Base-by-base conservation (phyloP, 2,888 invertebrate genomes). In the Diogma glabrata region DNA sequence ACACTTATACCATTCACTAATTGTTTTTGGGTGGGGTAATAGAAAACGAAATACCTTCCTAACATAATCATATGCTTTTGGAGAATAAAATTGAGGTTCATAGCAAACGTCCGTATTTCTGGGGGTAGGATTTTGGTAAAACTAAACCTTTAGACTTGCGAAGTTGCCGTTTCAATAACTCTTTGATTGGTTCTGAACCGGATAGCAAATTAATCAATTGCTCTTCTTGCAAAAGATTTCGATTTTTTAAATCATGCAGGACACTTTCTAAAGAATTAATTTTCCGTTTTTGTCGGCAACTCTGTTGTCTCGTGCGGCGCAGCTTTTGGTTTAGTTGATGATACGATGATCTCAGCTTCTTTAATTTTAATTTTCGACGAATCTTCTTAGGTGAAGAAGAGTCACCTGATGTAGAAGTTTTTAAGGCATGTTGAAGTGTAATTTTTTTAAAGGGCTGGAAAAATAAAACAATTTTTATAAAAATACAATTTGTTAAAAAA, bases 1-100 rank as follows among this genome's bases (percentile, higher is more conserved):
- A 30, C 46, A 52, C 4, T 43, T 28, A 50, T 60, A 61, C 63
- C 62, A 64, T 28, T 55, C 59, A 23, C 43, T 47, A n/a, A 61
- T 50, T 6, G 61, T 63, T 38, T 54, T 58, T 61, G 49, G 6
- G 61, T 63, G 33, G 54, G 33, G 33, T 33, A 33, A 33, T 33
- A 33, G 33, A 14, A 33, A 33, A 12, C 5, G 14, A 33, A 33
- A 33, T 2, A 3, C 16, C 16, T 33, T 33, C 16, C 33, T n/a
- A 33, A 33, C 33, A 33, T 33, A 33, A n/a, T 33, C 33, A 33
- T 33, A 33, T 33, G 14, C 33, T 33, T 33, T 33, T 14, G 33
- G 16, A n/a, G n/a, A n/a, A n/a, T n/a, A n/a, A n/a, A n/a, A n/a
- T 36, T 36, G 6, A 36, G 14, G 9, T 36, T 36, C 36, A 36